Percentiles rank a stretch among this genome's conserved stretches.
Evolutionary conservation across 92 coral and sea anemone genomes (phyloP).

Genomic region (Hydrozoanthus gracilis): DNA sequence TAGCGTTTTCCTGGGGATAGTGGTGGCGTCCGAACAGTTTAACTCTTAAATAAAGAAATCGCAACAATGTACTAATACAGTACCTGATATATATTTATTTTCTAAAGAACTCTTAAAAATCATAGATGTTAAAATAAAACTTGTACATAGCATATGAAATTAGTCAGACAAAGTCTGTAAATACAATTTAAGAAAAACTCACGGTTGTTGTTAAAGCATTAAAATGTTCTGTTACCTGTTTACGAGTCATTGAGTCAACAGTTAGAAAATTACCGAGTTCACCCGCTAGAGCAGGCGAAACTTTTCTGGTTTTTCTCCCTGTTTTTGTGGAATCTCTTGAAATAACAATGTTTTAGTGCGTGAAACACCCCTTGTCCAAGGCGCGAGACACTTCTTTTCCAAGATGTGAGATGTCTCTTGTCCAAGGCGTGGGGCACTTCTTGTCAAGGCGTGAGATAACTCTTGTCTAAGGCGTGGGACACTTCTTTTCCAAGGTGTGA

Average conservation of each 20-base stretch:
- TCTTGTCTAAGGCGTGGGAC: too few relatives aligned
- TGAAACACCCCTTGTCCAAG: too few relatives aligned
- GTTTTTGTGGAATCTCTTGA: background rate
- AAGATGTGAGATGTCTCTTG: too few relatives aligned
- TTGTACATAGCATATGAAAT: conserved; percentile 63
- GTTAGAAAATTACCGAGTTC: background rate
- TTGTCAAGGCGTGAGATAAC: too few relatives aligned
- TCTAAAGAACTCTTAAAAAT: conserved; percentile 42
- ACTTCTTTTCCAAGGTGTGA: too few relatives aligned
- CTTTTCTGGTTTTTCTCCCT: too few relatives aligned
- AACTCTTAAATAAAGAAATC: conserved; percentile 11
- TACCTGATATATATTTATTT: conserved; percentile 56
- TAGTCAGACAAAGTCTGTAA: conserved; percentile 66
- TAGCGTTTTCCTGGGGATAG: too few relatives aligned
- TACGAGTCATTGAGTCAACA: background rate
- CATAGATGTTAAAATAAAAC: conserved; percentile 50
- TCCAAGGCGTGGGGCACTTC: background rate
- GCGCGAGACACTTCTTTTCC: too few relatives aligned
- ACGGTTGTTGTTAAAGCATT: conserved; percentile 46
- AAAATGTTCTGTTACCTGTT: conserved; percentile 47
- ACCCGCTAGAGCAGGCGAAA: background rate
- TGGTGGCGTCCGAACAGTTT: background rate
- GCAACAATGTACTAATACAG: conserved; percentile 42
- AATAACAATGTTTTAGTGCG: too few relatives aligned
- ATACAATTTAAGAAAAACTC: conserved; percentile 48